Conservation (phyloP, 2,888 invertebrate species). For the Drosophila austrosaltans region DNA sequence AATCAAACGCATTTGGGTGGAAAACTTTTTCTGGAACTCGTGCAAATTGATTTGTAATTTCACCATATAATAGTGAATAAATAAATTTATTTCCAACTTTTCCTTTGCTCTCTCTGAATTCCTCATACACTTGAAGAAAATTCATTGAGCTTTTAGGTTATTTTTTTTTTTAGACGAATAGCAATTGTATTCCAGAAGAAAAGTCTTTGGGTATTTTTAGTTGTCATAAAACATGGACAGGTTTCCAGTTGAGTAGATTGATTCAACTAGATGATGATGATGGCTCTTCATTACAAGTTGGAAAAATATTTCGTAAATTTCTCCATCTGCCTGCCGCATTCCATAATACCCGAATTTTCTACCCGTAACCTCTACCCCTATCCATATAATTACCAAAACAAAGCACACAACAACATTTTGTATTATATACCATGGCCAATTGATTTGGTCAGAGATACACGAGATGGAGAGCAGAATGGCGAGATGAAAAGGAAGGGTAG, state of each 20-base stretch:
- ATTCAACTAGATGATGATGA: not conserved
- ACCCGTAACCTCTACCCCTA: conserved; percentile 31
- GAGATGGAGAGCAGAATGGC: not conserved
- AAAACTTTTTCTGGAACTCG: not conserved
- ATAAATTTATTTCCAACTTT: not conserved
- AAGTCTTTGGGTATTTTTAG: no score
- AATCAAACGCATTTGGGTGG: not conserved
- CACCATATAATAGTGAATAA: not conserved
- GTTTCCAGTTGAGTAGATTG: not conserved
- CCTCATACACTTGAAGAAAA: not conserved
- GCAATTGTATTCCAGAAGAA: no score
- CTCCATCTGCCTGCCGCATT: conserved; percentile 20
- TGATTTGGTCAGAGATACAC: conserved; percentile 43
- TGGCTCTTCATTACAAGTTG: not conserved
- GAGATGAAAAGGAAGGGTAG: not conserved
- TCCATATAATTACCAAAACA: conserved; percentile 44
- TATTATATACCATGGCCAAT: conserved; percentile 48
- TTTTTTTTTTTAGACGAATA: no score
- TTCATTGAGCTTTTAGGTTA: no score
- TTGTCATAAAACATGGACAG: no score
- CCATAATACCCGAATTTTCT: conserved; percentile 30
- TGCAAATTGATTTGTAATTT: conserved; percentile 3
- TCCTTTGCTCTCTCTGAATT: not conserved
- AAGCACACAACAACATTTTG: conserved; percentile 40
- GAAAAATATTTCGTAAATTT: not conserved